Base-by-base conservation (phyloP, 2,888 invertebrate species). In the Athalia cordata region DNA sequence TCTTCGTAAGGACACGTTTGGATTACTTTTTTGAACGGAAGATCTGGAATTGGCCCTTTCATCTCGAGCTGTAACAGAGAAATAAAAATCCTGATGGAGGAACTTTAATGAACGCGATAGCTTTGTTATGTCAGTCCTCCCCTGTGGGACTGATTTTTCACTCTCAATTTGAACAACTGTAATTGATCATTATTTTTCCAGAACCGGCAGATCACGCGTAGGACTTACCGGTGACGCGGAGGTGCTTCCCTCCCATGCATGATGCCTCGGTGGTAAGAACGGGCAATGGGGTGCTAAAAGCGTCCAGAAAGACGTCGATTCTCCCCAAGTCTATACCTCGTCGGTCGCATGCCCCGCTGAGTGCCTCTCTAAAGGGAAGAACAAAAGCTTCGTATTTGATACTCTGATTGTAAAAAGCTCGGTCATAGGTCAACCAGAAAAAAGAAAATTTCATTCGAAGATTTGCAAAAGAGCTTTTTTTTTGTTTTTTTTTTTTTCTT, bases 221-320 rank as follows among this genome's bases (percentile, higher is more conserved):
- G 70, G 81, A 85, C 91, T 91, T 88, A 94, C 94, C 92, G 92
- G 92, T 92, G 84, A 95, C 92, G 85, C 93, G 91, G 78, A 95
- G 91, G 84, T 93, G 93, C 85, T 93, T 93, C 4, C 95, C 94
- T 59, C 94, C 94, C 13, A 95, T 91, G 85, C 92, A 92, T 67
- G 93, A 93, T 13, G 94, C 93, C 85, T 95, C 94, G 81, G 92
- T 92, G 49, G 91, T 91, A 81, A 92, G 90, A 83, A 93, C 89
- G 47, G 93, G 92, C 81, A 95, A 89, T 79, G 94, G 93, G 64
- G 93, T 92, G 87, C 93, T 91, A 85, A 93, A 92, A 52, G 93
- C 93, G 83, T 94, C 94, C 80, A 95, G 90, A 87, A 93, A 93
- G 78, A 94, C 93, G 85, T 94, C 93, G 81, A 94, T 92, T 74